These are phyloP conservation scores for Scomber colias DNA, from an alignment of 2,113 vertebrate species.

Conservation along the genomic window DNA sequence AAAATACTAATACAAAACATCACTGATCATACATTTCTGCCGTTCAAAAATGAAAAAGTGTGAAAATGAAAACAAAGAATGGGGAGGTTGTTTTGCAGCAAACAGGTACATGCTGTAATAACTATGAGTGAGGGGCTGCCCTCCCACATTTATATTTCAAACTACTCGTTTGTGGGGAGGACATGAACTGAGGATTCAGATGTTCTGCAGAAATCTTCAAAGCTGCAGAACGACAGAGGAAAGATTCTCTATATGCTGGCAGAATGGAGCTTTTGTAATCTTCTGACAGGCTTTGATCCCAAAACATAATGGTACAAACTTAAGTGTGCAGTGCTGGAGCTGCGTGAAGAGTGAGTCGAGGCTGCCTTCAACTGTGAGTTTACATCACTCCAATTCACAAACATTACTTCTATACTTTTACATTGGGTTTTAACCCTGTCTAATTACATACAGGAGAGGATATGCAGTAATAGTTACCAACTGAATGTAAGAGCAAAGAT, in stretches of 20 bases:
- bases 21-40: too few relatives aligned
- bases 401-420: conserved; percentile 24
- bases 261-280: conserved; percentile 27
- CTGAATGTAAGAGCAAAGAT: conserved; percentile 12
- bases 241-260: conserved; percentile 4
- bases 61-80: too few relatives aligned
- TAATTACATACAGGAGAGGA: conserved; percentile 15
- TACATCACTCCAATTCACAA: conserved; percentile 40
- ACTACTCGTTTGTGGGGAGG: neutral
- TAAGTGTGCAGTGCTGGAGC: conserved; percentile 11
- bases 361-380: conserved; percentile 23
- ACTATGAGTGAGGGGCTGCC: neutral
- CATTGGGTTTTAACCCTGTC: conserved; percentile 17
- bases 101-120: neutral
- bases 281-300: conserved; percentile 45
- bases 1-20: too few relatives aligned
- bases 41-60: too few relatives aligned
- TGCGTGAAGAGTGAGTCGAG: conserved; percentile 10
- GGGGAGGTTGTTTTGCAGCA: too few relatives aligned
- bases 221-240: conserved; percentile 18
- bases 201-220: conserved; percentile 43
- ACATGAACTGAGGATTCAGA: neutral
- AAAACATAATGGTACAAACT: conserved; percentile 16
- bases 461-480: conserved; percentile 45
- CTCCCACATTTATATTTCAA: conserved; percentile 28